These are phyloP conservation scores for Rhingia rostrata DNA, from an alignment of 2,888 invertebrate genomes.

Conservation along the genomic window DNA sequence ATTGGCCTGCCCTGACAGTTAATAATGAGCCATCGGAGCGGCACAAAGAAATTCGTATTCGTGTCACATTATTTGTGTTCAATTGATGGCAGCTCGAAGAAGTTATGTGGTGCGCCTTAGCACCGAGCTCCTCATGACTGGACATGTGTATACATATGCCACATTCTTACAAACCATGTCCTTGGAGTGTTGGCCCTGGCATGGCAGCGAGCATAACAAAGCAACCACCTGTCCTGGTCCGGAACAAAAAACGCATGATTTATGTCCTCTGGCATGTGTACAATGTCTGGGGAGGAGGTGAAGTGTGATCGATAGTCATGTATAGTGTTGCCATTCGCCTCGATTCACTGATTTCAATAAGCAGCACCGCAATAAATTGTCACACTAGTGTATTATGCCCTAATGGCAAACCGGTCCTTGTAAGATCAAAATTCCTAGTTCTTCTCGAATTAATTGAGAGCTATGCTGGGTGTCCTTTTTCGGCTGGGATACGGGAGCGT, in stretches of 20 bases:
- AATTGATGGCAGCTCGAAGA: conserved; percentile 59
- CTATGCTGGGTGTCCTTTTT: conserved; percentile 8
- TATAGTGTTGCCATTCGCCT: conserved; percentile 23
- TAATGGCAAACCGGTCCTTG: conserved; percentile 22
- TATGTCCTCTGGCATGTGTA: conserved; percentile 36
- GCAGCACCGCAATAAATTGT: conserved; percentile 19
- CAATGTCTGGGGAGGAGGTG: conserved; percentile 13
- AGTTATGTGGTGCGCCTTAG: conserved; percentile 19
- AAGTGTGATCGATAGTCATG: conserved; percentile 51
- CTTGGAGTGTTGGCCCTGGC: conserved; percentile 50
- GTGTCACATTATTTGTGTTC: conserved; percentile 74
- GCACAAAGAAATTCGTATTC: conserved; percentile 72
- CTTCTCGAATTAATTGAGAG: conserved; percentile 48
- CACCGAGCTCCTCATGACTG: not conserved
- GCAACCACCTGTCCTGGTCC: conserved; percentile 64
- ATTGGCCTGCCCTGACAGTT: conserved; percentile 64
- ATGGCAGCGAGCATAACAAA: conserved; percentile 39
- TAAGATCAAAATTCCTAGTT: conserved; percentile 8
- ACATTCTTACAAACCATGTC: conserved; percentile 47
- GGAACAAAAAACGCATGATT: conserved; percentile 67
- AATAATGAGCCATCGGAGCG: conserved; percentile 70
- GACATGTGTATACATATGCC: conserved; percentile 55
- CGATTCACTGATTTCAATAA: conserved; percentile 23
- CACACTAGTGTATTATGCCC: conserved; percentile 27
- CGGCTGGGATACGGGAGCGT: not conserved